Conservation (phyloP, 2,888 invertebrate genomes). For the Nyleta sp. region DNA sequence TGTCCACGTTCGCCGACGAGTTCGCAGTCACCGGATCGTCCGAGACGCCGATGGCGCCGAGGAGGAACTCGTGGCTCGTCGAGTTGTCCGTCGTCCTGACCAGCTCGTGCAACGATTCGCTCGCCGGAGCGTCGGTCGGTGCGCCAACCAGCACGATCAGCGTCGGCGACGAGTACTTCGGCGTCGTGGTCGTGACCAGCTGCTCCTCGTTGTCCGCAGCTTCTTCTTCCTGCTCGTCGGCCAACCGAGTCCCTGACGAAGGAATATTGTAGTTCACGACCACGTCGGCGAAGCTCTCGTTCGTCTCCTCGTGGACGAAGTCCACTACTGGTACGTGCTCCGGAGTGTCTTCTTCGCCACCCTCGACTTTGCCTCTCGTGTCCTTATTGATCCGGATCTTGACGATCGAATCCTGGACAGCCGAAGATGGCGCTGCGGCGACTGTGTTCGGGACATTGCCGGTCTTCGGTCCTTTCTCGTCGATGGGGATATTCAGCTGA, state of each 20-base stretch:
- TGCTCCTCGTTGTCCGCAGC: constrained; percentile 31
- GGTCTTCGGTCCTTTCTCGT: constrained; percentile 35
- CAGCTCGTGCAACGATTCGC: constrained; percentile 54
- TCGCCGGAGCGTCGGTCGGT: constrained; percentile 69
- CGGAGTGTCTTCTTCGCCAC: constrained; percentile 51
- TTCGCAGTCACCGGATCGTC: constrained; percentile 17
- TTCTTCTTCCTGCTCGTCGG: constrained; percentile 9
- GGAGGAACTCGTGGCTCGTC: constrained; percentile 65
- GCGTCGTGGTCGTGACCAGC: constrained; percentile 2
- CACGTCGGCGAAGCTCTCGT: constrained; percentile 69
- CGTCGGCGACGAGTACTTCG: constrained; percentile 13
- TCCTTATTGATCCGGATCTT: too few relatives aligned
- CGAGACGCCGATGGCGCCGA: constrained; percentile 41
- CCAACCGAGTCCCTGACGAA: constrained; percentile 28
- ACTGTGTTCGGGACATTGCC: too few relatives aligned
- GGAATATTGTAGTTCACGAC: constrained; percentile 76
- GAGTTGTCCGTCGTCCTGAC: constrained; percentile 62
- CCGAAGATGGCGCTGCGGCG: too few relatives aligned
- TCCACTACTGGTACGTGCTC: constrained; percentile 71
- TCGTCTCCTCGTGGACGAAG: constrained; percentile 70
- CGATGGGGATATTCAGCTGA: constrained; percentile 78
- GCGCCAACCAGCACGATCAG: constrained; percentile 70
- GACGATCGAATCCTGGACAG: too few relatives aligned
- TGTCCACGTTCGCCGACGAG: constrained; percentile 12
- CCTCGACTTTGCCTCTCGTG: neutral